Evolutionary conservation across 37 sponge, comb jelly and placozoan genomes (phyloP).

Genomic region (Sycon ciliatum): DNA sequence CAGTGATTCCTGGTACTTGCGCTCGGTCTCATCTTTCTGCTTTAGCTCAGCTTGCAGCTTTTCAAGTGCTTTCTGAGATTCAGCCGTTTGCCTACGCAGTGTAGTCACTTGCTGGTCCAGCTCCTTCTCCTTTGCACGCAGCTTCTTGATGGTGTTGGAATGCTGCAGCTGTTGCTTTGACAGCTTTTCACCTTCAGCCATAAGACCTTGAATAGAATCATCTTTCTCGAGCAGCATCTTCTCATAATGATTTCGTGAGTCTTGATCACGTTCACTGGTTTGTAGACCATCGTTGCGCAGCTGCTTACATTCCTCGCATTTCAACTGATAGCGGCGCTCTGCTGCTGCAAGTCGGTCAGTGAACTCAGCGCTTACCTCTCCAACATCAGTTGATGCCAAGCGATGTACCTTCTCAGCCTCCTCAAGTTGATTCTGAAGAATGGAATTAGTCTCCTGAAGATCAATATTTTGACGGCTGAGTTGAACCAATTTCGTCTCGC

Average conservation of each 20-base stretch:
- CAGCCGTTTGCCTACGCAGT: slow-evolving; percentile 33
- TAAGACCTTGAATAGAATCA: slow-evolving; percentile 57
- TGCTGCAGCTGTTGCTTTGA: slow-evolving; percentile 77
- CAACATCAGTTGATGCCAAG: too few species aligned
- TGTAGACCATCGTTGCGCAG: too few species aligned
- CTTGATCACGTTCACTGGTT: too few species aligned
- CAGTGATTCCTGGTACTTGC: slow-evolving; percentile 61
- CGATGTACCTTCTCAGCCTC: slow-evolving; percentile 47
- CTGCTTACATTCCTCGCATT: too few species aligned
- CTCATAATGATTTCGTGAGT: too few species aligned
- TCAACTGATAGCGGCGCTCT: too few species aligned
- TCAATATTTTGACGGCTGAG: slow-evolving; percentile 41
- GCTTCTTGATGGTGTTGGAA: slow-evolving; percentile 76
- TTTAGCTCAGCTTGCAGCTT: slow-evolving; percentile 50
- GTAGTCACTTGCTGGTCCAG: slow-evolving; percentile 55
- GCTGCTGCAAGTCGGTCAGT: too few species aligned
- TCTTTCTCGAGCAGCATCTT: too few species aligned
- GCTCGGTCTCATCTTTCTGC: slow-evolving; percentile 66
- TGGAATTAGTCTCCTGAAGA: slow-evolving; percentile 50
- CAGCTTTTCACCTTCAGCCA: slow-evolving; percentile 80
- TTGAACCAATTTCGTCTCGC: slow-evolving; percentile 59
- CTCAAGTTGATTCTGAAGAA: too few species aligned
- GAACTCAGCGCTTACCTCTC: too few species aligned
- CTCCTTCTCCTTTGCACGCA: slow-evolving; percentile 71
- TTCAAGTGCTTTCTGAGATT: slow-evolving; percentile 15